phyloP scores from a whole-genome alignment of 2,888 invertebrate genomes.

The Melanostoma mellinum region DNA sequence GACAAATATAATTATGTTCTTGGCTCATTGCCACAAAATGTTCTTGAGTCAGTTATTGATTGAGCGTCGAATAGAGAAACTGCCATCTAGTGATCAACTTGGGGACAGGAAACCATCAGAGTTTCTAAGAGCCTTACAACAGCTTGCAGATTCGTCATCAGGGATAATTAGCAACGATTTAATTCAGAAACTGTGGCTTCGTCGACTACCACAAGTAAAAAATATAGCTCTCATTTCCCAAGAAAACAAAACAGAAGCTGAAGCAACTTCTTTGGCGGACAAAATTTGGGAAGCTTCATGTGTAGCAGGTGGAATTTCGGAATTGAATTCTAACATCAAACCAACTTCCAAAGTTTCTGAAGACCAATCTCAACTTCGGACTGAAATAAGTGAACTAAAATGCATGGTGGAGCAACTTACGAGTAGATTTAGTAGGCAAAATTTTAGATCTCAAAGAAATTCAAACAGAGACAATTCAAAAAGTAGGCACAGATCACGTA shows the following conservation, averaged over 20 bases:
- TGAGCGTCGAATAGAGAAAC: conserved; percentile 35
- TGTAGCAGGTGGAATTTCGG: conserved; percentile 10
- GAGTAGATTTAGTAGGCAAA: conserved; percentile 6
- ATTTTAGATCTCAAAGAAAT: neutral
- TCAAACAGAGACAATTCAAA: conserved; percentile 6
- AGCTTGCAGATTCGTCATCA: conserved; percentile 8
- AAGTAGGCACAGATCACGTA: conserved; percentile 10
- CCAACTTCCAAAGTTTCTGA: neutral
- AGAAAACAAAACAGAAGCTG: conserved; percentile 3
- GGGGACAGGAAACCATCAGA: conserved; percentile 37
- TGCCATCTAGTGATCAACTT: conserved; percentile 27
- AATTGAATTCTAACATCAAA: neutral
- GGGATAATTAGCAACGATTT: conserved; percentile 26
- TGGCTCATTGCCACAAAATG: conserved; percentile 26
- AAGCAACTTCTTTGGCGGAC: conserved; percentile 19
- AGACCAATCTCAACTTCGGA: neutral
- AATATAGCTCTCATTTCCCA: conserved; percentile 41
- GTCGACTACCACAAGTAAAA: conserved; percentile 20
- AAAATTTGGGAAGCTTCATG: conserved; percentile 30
- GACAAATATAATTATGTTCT: conserved; percentile 34
- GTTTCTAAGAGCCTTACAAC: conserved; percentile 7
- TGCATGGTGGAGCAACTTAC: conserved; percentile 10
- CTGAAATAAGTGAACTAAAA: conserved; percentile 9
- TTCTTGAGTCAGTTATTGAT: neutral
- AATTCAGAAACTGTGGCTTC: conserved; percentile 16